Evolutionary conservation across 1,140 invertebrate species (phyloP).

Genomic region (Antheraea mylitta): DNA sequence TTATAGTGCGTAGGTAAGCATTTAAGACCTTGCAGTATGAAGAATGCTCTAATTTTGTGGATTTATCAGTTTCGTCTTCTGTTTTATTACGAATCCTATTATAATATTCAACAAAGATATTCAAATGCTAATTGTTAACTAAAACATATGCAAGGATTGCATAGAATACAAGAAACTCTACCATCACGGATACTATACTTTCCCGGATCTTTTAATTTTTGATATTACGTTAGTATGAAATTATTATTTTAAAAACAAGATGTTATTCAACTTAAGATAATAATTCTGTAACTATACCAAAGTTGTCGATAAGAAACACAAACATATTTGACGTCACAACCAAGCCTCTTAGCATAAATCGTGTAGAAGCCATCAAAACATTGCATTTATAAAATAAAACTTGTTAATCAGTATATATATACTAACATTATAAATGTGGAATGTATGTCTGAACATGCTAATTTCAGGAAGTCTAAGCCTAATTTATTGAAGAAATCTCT

Average conservation of each 20-base stretch:
- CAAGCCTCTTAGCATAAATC: conserved; percentile 14
- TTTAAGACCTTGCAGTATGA: too few species aligned
- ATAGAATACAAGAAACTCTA: not conserved
- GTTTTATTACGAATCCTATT: too few species aligned
- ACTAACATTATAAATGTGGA: too few species aligned
- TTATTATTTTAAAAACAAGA: not conserved
- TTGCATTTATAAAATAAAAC: not conserved
- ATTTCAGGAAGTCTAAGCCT: too few species aligned
- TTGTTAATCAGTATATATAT: not conserved
- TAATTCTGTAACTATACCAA: not conserved
- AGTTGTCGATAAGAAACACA: conserved; percentile 13
- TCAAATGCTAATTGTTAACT: not conserved
- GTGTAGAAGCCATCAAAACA: not conserved
- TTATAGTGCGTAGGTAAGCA: too few species aligned
- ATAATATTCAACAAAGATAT: too few species aligned
- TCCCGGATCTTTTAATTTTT: not conserved
- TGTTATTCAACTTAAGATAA: not conserved
- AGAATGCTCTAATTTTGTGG: too few species aligned
- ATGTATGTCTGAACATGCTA: too few species aligned
- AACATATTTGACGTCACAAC: conserved; percentile 14
- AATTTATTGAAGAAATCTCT: too few species aligned
- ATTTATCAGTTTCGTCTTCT: too few species aligned
- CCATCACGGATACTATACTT: not conserved
- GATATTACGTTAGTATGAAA: not conserved
- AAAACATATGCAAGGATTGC: not conserved